Conservation (phyloP, 2,888 invertebrate genomes). For the Mimas tiliae region DNA sequence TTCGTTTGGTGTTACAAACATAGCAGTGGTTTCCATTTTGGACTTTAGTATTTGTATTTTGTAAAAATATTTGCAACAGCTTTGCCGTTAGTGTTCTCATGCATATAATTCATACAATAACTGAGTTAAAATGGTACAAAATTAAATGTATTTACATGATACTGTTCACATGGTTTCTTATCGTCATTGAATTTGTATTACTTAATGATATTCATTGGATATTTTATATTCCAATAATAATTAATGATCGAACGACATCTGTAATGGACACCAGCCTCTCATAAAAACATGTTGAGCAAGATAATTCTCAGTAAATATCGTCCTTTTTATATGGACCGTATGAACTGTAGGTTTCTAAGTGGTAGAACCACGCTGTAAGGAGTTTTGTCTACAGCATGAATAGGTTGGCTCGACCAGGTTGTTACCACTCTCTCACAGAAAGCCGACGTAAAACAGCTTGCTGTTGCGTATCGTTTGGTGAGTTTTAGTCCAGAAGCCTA, state of each 20-base stretch:
- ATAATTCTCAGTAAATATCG: neutral
- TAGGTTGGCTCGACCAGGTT: no score
- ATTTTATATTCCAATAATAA: neutral
- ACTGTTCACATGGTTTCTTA: neutral
- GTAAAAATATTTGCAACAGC: neutral
- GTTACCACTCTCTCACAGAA: no score
- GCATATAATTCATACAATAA: neutral
- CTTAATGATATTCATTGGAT: neutral
- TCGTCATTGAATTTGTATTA: neutral
- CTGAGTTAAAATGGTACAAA: neutral
- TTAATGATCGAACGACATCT: neutral
- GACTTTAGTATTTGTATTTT: neutral
- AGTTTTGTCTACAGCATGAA: no score
- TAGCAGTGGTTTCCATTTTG: neutral
- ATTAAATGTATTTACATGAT: neutral
- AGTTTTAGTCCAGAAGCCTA: no score
- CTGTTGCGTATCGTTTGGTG: no score
- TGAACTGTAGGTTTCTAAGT: no score
- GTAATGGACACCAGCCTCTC: neutral
- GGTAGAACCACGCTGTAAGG: no score
- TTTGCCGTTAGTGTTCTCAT: neutral
- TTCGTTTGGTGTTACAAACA: neutral
- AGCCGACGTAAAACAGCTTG: no score
- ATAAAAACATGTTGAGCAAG: conserved; percentile 3
- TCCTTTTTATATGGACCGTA: no score